Conservation (phyloP, 2,113 vertebrate genomes). For the Crotalus horridus region DNA sequence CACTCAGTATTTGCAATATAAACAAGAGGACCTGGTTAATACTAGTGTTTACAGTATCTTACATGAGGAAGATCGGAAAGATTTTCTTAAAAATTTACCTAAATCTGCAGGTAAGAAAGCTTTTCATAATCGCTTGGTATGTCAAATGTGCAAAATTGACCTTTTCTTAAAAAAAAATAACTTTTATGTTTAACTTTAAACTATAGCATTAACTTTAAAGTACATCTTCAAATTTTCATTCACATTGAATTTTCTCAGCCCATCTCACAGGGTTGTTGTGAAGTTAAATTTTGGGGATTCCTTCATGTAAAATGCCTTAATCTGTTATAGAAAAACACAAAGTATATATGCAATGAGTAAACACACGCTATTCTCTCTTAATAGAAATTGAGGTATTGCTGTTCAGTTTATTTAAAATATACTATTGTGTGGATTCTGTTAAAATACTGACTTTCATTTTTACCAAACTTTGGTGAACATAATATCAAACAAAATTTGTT, state of each 20-base stretch:
- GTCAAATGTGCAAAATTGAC: neutral
- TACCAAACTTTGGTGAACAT: neutral
- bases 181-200: neutral
- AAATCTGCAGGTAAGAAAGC: constrained; percentile 83
- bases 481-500: neutral
- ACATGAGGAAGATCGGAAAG: constrained; percentile 91
- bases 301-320: neutral
- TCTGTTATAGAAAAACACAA: neutral
- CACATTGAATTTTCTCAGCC: neutral
- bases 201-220: neutral
- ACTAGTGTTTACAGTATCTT: constrained; percentile 94
- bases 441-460: neutral
- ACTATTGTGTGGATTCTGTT: neutral
- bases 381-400: neutral
- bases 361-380: neutral
- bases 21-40: constrained; percentile 95
- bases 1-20: constrained; percentile 95
- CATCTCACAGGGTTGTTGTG: neutral
- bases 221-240: neutral
- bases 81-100: constrained; percentile 95
- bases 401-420: neutral
- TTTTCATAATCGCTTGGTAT: neutral
- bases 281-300: neutral
- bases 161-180: neutral
- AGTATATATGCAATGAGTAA: neutral